Evolutionary conservation across 2,888 invertebrate genomes (phyloP), one percentile per base, ranked within the genome.

Genomic region (Pecten maximus): DNA sequence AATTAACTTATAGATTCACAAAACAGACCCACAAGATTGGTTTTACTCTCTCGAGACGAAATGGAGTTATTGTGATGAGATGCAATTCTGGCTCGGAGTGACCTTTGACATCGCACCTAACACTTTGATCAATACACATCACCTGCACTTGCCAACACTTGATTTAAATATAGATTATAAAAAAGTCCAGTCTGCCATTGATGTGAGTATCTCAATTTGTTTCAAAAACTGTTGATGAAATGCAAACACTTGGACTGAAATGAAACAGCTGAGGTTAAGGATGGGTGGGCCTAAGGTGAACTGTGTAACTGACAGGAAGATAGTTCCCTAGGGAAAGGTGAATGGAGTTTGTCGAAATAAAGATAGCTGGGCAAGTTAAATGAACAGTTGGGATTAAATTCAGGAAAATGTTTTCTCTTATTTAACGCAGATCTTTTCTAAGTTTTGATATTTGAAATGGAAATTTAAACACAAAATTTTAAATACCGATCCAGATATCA

Each of bases 1-100:
- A 74, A 74, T 74, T 74, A 28, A 74, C 74, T 74, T 74, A 74
- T 35, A 74, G 74, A 74, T 74, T 74, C 74, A 74, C 35, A 74
- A 74, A 74, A 74, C 74, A 35, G 74, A 2, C 74, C 12, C 15
- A 28, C 23, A 28, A 28, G 35, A 74, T 74, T 74, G 74, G 35
- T 2, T 6, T 8, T 35, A 74, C 35, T 74, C 74, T 28, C 74
- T 74, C 10, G 74, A 74, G 74, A 35, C 28, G 2, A 28, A 74
- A 28, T 28, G 35, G 74, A 74, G 74, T 10, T 35, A 74, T 35
- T 12, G 10, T 74, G 74, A 74, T 12, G 35, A 74, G 28, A 74
- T 28, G 16, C 28, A 74, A 74, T 74, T 74, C 28, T 35, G 15
- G 74, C 3, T 3, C n/a, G 23, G 10, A 10, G 8, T 74, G 74